phyloP scores from a whole-genome alignment of 2,113 vertebrate genomes.

The Centropus bengalensis region DNA sequence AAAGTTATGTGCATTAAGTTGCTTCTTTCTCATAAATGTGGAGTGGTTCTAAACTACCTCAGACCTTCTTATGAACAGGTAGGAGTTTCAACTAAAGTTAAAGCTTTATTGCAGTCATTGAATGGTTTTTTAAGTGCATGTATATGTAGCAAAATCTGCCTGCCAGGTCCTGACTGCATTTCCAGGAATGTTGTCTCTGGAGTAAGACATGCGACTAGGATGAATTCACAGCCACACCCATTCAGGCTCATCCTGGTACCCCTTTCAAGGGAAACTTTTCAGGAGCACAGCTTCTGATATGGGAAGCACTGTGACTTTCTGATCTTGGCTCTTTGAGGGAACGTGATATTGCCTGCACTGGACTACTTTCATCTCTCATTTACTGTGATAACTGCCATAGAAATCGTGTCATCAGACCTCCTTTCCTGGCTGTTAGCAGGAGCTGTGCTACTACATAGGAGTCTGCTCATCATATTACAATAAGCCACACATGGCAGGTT shows the following conservation, averaged over 20 bases:
- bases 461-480: background rate
- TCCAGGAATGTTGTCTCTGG: background rate
- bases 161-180: background rate
- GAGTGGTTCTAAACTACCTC: conserved; percentile 52
- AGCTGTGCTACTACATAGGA: background rate
- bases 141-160: background rate
- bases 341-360: background rate
- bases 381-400: background rate
- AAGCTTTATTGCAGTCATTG: background rate
- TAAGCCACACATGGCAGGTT: background rate
- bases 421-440: background rate
- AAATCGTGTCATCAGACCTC: background rate
- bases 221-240: background rate
- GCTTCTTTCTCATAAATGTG: background rate
- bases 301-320: background rate
- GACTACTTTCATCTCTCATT: background rate
- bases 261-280: background rate
- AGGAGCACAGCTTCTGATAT: fast-evolving
- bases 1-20: background rate
- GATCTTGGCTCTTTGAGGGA: background rate
- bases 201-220: background rate
- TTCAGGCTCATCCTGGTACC: background rate
- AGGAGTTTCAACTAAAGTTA: background rate
- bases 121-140: background rate
- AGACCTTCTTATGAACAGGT: conserved; percentile 27